Base-by-base conservation (phyloP, 1,140 invertebrate species). In the Brachystomella parvula region DNA sequence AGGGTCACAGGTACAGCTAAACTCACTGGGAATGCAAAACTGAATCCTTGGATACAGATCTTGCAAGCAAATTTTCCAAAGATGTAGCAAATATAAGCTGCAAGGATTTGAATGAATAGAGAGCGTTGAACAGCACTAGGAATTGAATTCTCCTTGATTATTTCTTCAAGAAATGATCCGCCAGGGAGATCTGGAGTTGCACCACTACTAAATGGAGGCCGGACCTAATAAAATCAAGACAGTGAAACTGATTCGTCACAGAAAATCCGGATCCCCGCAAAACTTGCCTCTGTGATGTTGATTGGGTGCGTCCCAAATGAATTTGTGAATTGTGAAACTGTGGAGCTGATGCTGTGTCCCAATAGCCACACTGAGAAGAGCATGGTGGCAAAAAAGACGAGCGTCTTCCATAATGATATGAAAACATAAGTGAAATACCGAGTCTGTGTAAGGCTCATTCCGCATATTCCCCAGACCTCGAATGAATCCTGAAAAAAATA, bases 41-140 rank as follows among this genome's bases (percentile, higher is more conserved):
- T 94, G 81, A 96, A 95, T 31, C 90, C 90, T 79, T 97, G 94
- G 65, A 96, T 96, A 68, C 94, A 84, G 74, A 97, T 96, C 80
- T 96, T 96, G 80, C 94, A 96, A 21, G 94, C 90, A 74, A 95
- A 96, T 80, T 96, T 95, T 69, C 84, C 92, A 73, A 94, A 92
- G 71, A 94, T 87, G 74, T 95, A 96, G 72, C 89, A 90, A 31
- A 93, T 80, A 75, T 94, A 94, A 3, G 91, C 86, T 3, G 89
- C 85, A 60, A 87, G 80, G 57, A 94, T 85, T 77, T 94, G 90
- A 56, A 94, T 83, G 1, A 94, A 75, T 32, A 93, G 76, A 0
- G 94, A 86, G 74, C 90, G 89, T 30, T 58, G 66, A 3, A 71
- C 67, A 15, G 62, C 63, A 32, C 61, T 59, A 35, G 65, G 29